Percentiles rank a stretch among this genome's conserved stretches.
These are phyloP conservation scores for Melierax canorus DNA, from an alignment of 2,113 vertebrate species.

Conservation along the genomic window DNA sequence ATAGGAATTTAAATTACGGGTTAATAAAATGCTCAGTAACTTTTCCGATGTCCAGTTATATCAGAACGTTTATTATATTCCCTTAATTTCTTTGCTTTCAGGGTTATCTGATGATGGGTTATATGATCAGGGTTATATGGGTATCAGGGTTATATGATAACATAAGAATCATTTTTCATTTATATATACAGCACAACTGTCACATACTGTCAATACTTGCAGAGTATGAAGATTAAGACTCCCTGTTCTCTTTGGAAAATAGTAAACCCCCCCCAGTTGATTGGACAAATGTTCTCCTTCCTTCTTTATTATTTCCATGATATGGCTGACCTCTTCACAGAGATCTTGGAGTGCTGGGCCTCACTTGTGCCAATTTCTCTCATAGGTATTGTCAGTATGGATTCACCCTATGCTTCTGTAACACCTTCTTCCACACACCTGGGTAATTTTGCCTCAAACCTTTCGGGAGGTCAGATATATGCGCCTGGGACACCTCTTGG, in stretches of 20 bases:
- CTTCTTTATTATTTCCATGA: background rate
- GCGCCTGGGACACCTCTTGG: conserved; percentile 84
- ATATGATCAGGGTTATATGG: too few species aligned
- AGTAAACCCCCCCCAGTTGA: too few species aligned
- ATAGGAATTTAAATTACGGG: background rate
- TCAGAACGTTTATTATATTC: background rate
- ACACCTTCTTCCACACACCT: conserved; percentile 83
- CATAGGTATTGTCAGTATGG: conserved; percentile 85
- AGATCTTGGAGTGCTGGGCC: background rate
- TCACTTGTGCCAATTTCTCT: background rate
- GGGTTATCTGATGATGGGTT: too few species aligned
- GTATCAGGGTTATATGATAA: background rate
- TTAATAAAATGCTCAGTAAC: background rate
- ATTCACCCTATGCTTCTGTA: conserved; percentile 79
- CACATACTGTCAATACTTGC: background rate
- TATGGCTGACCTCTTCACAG: fast-evolving
- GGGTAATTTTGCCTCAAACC: conserved; percentile 92
- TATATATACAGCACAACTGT: background rate
- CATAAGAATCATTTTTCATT: fast-evolving
- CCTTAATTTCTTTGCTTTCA: background rate
- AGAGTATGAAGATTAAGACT: background rate
- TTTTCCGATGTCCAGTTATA: fast-evolving
- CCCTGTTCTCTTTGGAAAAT: background rate
- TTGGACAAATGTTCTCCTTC: background rate
- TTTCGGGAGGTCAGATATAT: conserved; percentile 91